Percentiles rank a stretch among this genome's conserved stretches.
Evolutionary conservation across 2,113 vertebrate genomes (phyloP).

Genomic region (Romanogobio albipinnatus): DNA sequence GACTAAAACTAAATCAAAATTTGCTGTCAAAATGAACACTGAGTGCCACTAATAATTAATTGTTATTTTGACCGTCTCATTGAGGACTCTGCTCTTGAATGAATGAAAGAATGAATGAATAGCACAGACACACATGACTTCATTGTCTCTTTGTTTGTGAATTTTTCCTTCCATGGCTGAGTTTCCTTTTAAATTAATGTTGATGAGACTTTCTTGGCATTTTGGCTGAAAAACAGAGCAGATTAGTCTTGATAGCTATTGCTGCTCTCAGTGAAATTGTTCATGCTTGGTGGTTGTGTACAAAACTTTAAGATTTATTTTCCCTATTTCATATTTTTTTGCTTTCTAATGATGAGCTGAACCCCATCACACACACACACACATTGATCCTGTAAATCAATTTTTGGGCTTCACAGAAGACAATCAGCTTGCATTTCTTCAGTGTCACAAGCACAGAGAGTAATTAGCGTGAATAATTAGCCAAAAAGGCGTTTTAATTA

Average conservation of each 20-base stretch:
- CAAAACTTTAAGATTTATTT: not conserved
- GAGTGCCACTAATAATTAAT: not conserved
- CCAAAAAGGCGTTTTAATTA: conserved; percentile 36
- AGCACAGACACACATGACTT: not conserved
- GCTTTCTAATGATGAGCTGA: not conserved
- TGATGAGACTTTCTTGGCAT: not conserved
- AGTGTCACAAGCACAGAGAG: not conserved
- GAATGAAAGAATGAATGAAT: not conserved
- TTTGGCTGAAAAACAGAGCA: not conserved
- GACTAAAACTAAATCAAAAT: too few species aligned
- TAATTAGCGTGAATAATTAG: conserved; percentile 49
- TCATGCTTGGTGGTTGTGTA: not conserved
- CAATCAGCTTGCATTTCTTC: conserved; percentile 21
- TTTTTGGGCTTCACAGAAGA: not conserved
- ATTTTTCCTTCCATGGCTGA: not conserved
- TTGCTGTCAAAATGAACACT: too few species aligned
- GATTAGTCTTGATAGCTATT: not conserved
- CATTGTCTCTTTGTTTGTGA: not conserved
- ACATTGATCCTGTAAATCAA: not conserved
- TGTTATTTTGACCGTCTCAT: too few species aligned
- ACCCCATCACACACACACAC: not conserved
- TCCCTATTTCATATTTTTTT: not conserved
- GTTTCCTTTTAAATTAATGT: conserved; percentile 1
- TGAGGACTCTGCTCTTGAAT: not conserved
- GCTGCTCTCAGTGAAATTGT: conserved; percentile 1